phyloP scores from a whole-genome alignment of 2,888 invertebrate species.

The Carterocephalus palaemon region DNA sequence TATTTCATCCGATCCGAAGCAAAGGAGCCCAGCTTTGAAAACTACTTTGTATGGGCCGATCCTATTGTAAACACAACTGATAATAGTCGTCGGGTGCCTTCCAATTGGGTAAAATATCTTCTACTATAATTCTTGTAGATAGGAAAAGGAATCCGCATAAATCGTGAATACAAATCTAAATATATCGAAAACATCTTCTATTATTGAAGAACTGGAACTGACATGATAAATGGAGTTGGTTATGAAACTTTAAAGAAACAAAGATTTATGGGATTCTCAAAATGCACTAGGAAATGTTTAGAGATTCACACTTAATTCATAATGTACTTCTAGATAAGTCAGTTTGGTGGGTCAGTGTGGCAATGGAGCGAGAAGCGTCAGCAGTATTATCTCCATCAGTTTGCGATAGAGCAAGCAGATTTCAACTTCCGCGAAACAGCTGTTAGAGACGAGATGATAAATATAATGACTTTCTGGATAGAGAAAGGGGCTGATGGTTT shows the following conservation, averaged over 20 bases:
- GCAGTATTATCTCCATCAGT: conserved; percentile 85
- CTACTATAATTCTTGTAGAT: background rate
- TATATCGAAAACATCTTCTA: too few species aligned
- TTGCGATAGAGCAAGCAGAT: conserved; percentile 81
- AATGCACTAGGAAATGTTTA: too few species aligned
- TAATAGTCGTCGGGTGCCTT: conserved; percentile 52
- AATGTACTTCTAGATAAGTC: conserved; percentile 65
- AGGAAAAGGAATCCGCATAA: too few species aligned
- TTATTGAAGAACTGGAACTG: too few species aligned
- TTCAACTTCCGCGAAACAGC: conserved; percentile 82
- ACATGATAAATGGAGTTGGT: too few species aligned
- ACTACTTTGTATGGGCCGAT: conserved; percentile 86
- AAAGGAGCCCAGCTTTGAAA: conserved; percentile 79
- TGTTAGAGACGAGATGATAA: conserved; percentile 74
- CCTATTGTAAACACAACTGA: conserved; percentile 3
- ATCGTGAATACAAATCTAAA: too few species aligned
- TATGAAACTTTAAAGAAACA: too few species aligned
- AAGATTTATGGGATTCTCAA: too few species aligned
- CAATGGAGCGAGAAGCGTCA: conserved; percentile 79
- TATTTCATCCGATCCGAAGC: conserved; percentile 88
- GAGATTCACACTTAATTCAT: too few species aligned
- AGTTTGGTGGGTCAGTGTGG: conserved; percentile 84
- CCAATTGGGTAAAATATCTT: conserved; percentile 66
- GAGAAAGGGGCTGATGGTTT: conserved; percentile 87
- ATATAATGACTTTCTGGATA: conserved; percentile 85